phyloP scores from a whole-genome alignment of 1,140 invertebrate genomes.

The Dryas iulia region DNA sequence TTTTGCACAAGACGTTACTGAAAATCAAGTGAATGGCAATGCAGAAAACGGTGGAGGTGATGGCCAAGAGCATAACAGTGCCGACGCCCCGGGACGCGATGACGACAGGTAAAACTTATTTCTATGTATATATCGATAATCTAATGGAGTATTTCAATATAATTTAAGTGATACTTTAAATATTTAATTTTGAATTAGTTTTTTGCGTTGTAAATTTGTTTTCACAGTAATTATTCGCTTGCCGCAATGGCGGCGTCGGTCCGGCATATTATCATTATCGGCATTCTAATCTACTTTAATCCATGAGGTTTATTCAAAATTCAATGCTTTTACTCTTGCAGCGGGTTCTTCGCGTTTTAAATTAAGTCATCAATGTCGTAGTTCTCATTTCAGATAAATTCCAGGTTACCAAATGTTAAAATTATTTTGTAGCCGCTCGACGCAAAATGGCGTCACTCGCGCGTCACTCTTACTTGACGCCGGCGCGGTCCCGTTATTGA shows the following conservation, averaged over 20 bases:
- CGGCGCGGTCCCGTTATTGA: constrained; percentile 70
- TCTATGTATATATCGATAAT: constrained; percentile 13
- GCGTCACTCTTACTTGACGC: constrained; percentile 64
- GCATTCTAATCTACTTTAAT: constrained; percentile 66
- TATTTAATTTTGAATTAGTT: constrained; percentile 21
- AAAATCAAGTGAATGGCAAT: constrained; percentile 82
- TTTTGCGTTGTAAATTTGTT: constrained; percentile 44
- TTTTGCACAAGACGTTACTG: constrained; percentile 85
- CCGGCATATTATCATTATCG: constrained; percentile 67
- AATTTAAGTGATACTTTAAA: constrained; percentile 15
- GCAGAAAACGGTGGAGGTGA: constrained; percentile 83
- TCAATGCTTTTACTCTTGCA: constrained; percentile 61
- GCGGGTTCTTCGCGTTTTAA: constrained; percentile 60
- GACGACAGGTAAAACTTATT: constrained; percentile 85
- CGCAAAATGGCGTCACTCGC: constrained; percentile 77
- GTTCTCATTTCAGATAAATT: constrained; percentile 72
- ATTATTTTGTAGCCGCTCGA: constrained; percentile 65
- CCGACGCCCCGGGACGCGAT: constrained; percentile 84
- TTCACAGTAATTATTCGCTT: constrained; percentile 52
- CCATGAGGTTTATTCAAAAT: constrained; percentile 71
- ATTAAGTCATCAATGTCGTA: constrained; percentile 57
- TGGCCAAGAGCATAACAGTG: constrained; percentile 82
- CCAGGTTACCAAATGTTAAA: constrained; percentile 53
- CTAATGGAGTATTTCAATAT: constrained; percentile 12
- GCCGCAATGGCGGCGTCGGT: constrained; percentile 72